These are phyloP conservation scores for Lateolabrax maculatus DNA, from an alignment of 2,797 vertebrate species.

Conservation along the genomic window DNA sequence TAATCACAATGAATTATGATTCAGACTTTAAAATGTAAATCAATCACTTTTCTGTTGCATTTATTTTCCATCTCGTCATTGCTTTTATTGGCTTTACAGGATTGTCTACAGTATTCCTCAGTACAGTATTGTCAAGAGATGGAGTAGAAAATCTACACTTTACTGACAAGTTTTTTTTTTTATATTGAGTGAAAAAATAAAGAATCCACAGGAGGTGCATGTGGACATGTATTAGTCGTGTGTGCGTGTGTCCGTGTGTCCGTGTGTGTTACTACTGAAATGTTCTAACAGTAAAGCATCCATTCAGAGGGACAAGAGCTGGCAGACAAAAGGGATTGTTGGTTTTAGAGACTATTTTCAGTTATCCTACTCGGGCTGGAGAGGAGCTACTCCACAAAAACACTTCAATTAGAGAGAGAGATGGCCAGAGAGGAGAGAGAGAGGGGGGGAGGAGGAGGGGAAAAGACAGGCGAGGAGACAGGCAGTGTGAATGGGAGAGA, in stretches of 20 bases:
- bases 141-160: slow-evolving; percentile 35
- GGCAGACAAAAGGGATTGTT: slow-evolving; percentile 84
- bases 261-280: slow-evolving; percentile 70
- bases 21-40: slow-evolving; percentile 54
- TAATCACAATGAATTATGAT: slow-evolving; percentile 65
- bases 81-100: background rate
- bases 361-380: slow-evolving; percentile 91
- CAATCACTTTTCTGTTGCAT: slow-evolving; percentile 7
- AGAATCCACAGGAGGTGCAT: slow-evolving; percentile 9
- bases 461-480: slow-evolving; percentile 86
- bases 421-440: slow-evolving; percentile 55
- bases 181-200: slow-evolving; percentile 26
- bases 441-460: slow-evolving; percentile 26
- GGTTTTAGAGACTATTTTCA: slow-evolving; percentile 95
- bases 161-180: slow-evolving; percentile 29
- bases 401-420: slow-evolving; percentile 93
- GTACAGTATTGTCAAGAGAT: slow-evolving; percentile 1
- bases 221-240: slow-evolving; percentile 18
- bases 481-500: slow-evolving; percentile 89
- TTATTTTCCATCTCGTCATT: background rate
- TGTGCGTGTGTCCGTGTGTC: background rate
- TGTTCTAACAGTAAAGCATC: slow-evolving; percentile 77
- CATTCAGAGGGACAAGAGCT: slow-evolving; percentile 82
- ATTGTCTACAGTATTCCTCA: slow-evolving; percentile 14
- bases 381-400: slow-evolving; percentile 97